phyloP scores from a whole-genome alignment of 2,888 invertebrate genomes.

The Ectemnius lituratus region DNA sequence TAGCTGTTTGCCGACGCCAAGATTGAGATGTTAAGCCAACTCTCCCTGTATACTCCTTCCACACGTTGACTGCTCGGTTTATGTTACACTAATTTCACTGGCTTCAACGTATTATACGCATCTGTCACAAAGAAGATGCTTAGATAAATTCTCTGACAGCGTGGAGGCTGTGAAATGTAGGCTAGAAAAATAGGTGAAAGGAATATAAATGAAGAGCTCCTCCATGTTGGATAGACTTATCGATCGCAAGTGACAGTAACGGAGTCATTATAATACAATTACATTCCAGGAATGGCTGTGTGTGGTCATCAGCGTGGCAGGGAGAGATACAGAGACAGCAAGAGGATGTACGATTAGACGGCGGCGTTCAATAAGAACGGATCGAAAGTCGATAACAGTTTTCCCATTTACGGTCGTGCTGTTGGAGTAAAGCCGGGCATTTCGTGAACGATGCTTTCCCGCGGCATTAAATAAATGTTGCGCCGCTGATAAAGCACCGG shows the following conservation, averaged over 20 bases:
- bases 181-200: no score
- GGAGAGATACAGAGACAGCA: no score
- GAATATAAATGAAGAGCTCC: background rate
- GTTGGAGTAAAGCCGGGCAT: slow-evolving; percentile 6
- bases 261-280: slow-evolving; percentile 3
- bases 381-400: slow-evolving; percentile 11
- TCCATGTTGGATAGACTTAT: background rate
- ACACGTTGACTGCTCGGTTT: no score
- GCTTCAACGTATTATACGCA: background rate
- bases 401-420: slow-evolving; percentile 10
- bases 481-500: slow-evolving; percentile 44
- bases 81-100: background rate
- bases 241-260: background rate
- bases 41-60: slow-evolving; percentile 10
- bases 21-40: slow-evolving; percentile 32
- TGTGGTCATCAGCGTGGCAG: background rate
- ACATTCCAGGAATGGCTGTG: background rate
- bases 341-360: background rate
- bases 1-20: slow-evolving; percentile 12
- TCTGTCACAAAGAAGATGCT: no score
- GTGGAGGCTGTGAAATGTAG: background rate
- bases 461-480: slow-evolving; percentile 55
- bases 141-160: no score
- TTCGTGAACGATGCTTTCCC: slow-evolving; percentile 23
- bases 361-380: slow-evolving; percentile 7